These are phyloP conservation scores for Furnarius figulus DNA, from an alignment of 2,113 vertebrate genomes.

Conservation along the genomic window DNA sequence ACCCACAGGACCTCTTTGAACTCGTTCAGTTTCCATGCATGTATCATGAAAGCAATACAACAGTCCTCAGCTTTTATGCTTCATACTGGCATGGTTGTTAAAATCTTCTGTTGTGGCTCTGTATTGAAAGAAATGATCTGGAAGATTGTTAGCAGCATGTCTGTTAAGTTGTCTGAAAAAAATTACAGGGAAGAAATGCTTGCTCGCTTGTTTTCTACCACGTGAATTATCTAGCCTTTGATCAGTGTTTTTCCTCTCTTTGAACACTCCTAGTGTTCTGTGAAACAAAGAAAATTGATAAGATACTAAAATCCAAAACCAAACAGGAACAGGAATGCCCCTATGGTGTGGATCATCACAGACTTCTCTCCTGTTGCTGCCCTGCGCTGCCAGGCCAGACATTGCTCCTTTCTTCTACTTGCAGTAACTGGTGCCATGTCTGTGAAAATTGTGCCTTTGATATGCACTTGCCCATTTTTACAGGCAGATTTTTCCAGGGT, in stretches of 20 bases:
- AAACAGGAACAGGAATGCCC: neutral
- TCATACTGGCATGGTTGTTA: neutral
- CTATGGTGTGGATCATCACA: neutral
- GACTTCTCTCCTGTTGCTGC: neutral
- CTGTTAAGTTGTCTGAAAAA: neutral
- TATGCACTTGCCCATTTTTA: neutral
- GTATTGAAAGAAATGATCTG: neutral
- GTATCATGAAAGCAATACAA: neutral
- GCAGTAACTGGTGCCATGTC: neutral
- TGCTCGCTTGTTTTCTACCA: neutral
- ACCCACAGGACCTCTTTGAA: neutral
- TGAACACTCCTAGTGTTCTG: neutral
- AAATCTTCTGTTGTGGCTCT: neutral
- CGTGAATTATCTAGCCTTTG: neutral
- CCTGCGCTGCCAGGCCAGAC: neutral
- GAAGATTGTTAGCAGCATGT: neutral
- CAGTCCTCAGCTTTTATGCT: neutral
- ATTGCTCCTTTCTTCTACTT: neutral
- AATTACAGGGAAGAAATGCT: neutral
- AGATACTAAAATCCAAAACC: neutral
- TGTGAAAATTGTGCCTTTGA: neutral
- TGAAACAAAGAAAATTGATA: neutral
- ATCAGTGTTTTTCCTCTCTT: conserved; percentile 36
- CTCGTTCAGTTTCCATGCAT: conserved; percentile 13
- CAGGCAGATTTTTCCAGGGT: neutral